These are phyloP conservation scores for Drosophila infuscata DNA, from an alignment of 2,888 invertebrate genomes.

Conservation along the genomic window DNA sequence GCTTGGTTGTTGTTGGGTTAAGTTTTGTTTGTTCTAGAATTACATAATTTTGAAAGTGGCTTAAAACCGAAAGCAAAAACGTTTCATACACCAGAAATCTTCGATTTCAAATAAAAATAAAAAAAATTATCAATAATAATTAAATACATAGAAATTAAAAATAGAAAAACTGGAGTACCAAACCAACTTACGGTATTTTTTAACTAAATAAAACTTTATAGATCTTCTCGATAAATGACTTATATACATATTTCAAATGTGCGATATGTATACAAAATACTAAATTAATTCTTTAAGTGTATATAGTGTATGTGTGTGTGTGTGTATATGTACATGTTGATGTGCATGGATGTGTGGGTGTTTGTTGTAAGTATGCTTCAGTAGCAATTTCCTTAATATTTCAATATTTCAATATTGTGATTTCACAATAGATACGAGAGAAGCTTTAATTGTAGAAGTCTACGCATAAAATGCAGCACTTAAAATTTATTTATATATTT, in stretches of 20 bases:
- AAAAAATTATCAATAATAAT: background rate
- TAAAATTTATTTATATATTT: background rate
- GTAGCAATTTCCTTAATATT: background rate
- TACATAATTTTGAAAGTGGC: conserved; percentile 54
- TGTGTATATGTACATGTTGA: background rate
- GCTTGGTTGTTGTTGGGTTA: conserved; percentile 6
- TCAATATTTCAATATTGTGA: too few species aligned
- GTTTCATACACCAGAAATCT: conserved; percentile 49
- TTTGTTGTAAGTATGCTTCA: background rate
- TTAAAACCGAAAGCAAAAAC: conserved; percentile 51
- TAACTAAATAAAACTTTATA: background rate
- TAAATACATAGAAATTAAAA: conserved; percentile 4
- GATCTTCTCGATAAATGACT: background rate
- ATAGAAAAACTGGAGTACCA: conserved; percentile 6
- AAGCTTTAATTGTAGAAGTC: background rate
- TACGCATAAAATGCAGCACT: background rate
- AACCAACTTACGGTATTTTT: background rate
- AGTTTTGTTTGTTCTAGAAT: conserved; percentile 39
- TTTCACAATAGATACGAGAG: too few species aligned
- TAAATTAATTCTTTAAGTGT: background rate
- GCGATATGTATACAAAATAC: conserved; percentile 6
- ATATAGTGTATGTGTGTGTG: background rate
- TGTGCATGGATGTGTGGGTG: too few species aligned
- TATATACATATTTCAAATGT: background rate
- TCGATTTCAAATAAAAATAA: conserved; percentile 3